Conservation (phyloP, 2,888 invertebrate genomes). For the Spatulosminthurus flaviceps region DNA sequence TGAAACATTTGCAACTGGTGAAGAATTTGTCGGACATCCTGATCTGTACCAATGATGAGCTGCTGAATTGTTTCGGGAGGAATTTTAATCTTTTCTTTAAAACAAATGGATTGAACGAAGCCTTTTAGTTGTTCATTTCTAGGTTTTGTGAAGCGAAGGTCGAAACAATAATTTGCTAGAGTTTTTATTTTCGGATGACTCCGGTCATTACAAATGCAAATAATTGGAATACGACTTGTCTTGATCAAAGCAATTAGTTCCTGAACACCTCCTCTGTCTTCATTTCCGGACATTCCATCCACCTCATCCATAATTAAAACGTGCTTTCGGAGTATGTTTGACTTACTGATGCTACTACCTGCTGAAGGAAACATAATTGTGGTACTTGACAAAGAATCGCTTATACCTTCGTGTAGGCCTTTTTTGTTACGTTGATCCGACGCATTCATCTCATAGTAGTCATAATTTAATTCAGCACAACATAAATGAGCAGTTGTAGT, state of each 20-base stretch:
- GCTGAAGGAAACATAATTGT: slow-evolving; percentile 26
- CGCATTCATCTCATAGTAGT: slow-evolving; percentile 94
- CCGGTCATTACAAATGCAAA: slow-evolving; percentile 98
- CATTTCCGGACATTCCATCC: slow-evolving; percentile 98
- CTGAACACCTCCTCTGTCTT: slow-evolving; percentile 96
- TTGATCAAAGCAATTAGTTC: slow-evolving; percentile 94
- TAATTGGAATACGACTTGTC: slow-evolving; percentile 83
- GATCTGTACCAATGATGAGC: slow-evolving; percentile 86
- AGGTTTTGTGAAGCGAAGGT: slow-evolving; percentile 84
- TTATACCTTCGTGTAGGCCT: slow-evolving; percentile 82
- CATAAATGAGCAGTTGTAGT: slow-evolving; percentile 90
- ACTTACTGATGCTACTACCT: slow-evolving; percentile 54
- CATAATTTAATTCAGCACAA: slow-evolving; percentile 87
- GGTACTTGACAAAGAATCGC: slow-evolving; percentile 73
- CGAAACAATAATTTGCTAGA: slow-evolving; percentile 92
- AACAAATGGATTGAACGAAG: slow-evolving; percentile 90
- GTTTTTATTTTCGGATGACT: slow-evolving; percentile 92
- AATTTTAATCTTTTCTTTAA: slow-evolving; percentile 87
- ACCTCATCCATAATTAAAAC: slow-evolving; percentile 99
- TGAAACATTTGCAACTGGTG: slow-evolving; percentile 84
- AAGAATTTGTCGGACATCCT: slow-evolving; percentile 92
- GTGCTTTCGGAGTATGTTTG: slow-evolving; percentile 77
- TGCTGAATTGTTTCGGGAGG: slow-evolving; percentile 79
- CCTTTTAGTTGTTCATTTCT: slow-evolving; percentile 80
- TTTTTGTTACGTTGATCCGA: slow-evolving; percentile 94